Evolutionary conservation across 2,888 invertebrate genomes (phyloP), one percentile per base, ranked within the genome.

Genomic region (Troglohyphantes excavatus): DNA sequence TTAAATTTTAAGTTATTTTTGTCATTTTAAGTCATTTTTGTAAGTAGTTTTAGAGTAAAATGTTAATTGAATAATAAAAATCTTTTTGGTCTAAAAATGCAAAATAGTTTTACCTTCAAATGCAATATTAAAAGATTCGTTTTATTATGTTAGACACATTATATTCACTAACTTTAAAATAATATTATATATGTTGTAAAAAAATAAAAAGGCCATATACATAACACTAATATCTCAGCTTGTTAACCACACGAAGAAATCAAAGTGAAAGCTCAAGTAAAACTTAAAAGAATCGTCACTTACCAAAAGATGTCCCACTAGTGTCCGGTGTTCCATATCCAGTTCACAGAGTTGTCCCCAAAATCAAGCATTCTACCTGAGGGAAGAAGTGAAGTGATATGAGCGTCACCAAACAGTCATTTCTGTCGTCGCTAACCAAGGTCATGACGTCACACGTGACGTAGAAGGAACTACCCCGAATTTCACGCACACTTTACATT

Each of bases 391-490:
- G 63, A 68, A 27, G 19, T 29, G 21, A 33, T n/a, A 78, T 65
- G 70, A 61, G 27, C 67, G 84, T 84, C 65, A 75, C 84, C 63
- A 67, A 75, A 46, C 27, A 53, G 27, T 65, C 59, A 68, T 68
- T 68, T 53, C 53, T 53, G 53, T 53, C 53, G 53, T 53, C 53
- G 53, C 17, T 53, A n/a, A 13, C 33, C 87, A 88, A 88, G 87
- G 87, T 88, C 87, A 81, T 81, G 81, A 88, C 87, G 87, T 88
- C 87, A 76, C 33, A 9, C 26, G 23, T 88, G 73, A 72, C 87
- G 87, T 81, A 73, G 72, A 23, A 65, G 75, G 87, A 88, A 75
- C 81, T 73, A 81, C 81, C 81, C 7, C 65, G 17, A 65, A 17
- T 65, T 27, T 2, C 65, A 65, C 65, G 65, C 27, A 27, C 65